phyloP scores from a whole-genome alignment of 2,113 vertebrate species.

The Tamias sibiricus region DNA sequence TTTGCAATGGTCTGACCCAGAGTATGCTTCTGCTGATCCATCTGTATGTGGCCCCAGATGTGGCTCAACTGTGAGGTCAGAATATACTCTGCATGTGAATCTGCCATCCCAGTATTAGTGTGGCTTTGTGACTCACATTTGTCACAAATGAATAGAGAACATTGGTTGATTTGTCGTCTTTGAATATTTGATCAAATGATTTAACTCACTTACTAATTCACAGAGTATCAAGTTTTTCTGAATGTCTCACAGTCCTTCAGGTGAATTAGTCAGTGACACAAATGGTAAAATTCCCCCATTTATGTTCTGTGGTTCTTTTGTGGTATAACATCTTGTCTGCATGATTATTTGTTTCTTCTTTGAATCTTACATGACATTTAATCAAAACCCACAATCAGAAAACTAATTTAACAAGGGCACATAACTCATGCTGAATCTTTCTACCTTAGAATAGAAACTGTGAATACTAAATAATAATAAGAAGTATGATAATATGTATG shows the following conservation, averaged over 20 bases:
- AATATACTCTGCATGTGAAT: background rate
- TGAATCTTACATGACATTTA: conserved; percentile 81
- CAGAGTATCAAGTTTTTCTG: conserved; percentile 56
- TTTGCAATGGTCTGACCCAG: background rate
- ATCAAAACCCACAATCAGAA: conserved; percentile 79
- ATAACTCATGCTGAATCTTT: conserved; percentile 71
- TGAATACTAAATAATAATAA: conserved; percentile 56
- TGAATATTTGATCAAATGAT: conserved; percentile 68
- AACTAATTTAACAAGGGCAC: conserved; percentile 79
- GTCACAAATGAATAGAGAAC: conserved; percentile 30
- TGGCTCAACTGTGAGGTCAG: background rate
- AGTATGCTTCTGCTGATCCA: background rate
- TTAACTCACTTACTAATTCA: conserved; percentile 50
- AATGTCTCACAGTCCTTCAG: conserved; percentile 36
- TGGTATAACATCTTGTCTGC: conserved; percentile 68
- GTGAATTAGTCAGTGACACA: conserved; percentile 59
- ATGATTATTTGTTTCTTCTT: conserved; percentile 78
- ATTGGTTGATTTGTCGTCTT: conserved; percentile 52
- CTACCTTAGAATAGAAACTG: conserved; percentile 62
- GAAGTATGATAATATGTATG: background rate
- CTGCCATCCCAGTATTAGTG: background rate
- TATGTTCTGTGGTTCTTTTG: conserved; percentile 51
- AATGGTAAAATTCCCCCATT: conserved; percentile 43
- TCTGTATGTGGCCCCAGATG: too few relatives aligned
- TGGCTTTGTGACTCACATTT: background rate